Base-by-base conservation (phyloP, 2,888 invertebrate genomes). In the Poecilobothrus nobilitatus region DNA sequence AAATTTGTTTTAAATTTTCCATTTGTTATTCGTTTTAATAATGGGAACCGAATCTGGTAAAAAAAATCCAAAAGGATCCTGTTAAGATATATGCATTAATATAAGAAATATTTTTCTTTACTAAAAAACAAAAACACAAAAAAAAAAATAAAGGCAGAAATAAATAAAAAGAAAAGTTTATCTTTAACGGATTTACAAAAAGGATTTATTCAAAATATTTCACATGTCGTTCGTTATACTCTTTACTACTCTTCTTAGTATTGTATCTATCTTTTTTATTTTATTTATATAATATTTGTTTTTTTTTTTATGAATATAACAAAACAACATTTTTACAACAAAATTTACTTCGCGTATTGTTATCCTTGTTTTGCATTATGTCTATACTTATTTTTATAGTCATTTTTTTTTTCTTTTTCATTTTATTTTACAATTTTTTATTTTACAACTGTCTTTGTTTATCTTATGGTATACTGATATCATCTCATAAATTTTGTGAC, bases 121-220 rank as follows among this genome's bases (percentile, higher is more conserved):
- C 2, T 27, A 27, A 27, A 27, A 27, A 27, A 27, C 27, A 27
- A 27, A 27, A 27, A 27, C 2, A 27, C 27, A 27, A 5, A 27
- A 27, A 27, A 27, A 27, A 27, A 27, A 27, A 4, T 27, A 27
- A 5, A 27, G n/a, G n/a, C n/a, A n/a, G 27, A 27, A 5, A 27
- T 27, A 27, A 27, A 27, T 27, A 18, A 53, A n/a, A n/a, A 1
- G n/a, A 53, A 53, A 53, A 53, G 70, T 69, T 69, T 70, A 71
- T 71, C 70, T 71, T 71, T 68, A 20, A 70, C 70, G 71, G 71
- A 71, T 71, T 71, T 71, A 70, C 71, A 53, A 69, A 70, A 70
- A 69, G 71, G 71, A 71, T 71, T 70, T 70, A 66, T 68, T 61
- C 66, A 67, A 69, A 68, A 70, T 69, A 70, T 71, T 70, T 66